phyloP scores from a whole-genome alignment of 2,888 invertebrate genomes.

The Theretra japonica region DNA sequence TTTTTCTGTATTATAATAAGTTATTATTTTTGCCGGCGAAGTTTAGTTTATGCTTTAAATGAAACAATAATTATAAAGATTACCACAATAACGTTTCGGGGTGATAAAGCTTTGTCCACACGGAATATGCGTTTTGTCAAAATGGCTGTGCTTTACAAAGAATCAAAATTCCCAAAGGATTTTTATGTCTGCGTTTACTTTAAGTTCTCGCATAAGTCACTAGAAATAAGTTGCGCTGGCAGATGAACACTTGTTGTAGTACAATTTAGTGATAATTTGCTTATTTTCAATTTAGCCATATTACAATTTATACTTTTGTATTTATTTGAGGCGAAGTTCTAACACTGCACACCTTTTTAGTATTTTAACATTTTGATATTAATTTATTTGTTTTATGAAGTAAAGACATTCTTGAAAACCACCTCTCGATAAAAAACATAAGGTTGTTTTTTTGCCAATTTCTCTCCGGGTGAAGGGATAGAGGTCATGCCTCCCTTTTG shows the following conservation, averaged over 20 bases:
- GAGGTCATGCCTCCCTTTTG: neutral
- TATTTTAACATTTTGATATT: no score
- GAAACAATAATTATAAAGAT: neutral
- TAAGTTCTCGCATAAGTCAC: constrained; percentile 26
- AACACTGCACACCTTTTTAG: neutral
- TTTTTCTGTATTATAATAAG: neutral
- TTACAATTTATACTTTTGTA: constrained; percentile 15
- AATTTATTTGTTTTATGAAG: neutral
- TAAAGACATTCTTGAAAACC: neutral
- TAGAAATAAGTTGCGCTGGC: constrained; percentile 24
- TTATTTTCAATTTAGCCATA: constrained; percentile 13
- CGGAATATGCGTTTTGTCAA: constrained; percentile 31
- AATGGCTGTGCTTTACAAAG: constrained; percentile 43
- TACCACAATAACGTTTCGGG: neutral
- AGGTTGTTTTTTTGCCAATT: neutral
- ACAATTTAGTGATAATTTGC: constrained; percentile 27
- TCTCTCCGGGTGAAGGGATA: neutral
- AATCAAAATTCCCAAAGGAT: constrained; percentile 36
- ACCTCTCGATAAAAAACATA: neutral
- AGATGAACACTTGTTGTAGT: constrained; percentile 24
- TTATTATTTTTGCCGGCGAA: neutral
- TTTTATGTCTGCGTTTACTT: constrained; percentile 25
- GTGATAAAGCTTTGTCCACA: neutral
- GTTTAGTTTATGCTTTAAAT: neutral
- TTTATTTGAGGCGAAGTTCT: neutral